Conservation (phyloP, 2,888 invertebrate genomes). For the Lysandra coridon region DNA sequence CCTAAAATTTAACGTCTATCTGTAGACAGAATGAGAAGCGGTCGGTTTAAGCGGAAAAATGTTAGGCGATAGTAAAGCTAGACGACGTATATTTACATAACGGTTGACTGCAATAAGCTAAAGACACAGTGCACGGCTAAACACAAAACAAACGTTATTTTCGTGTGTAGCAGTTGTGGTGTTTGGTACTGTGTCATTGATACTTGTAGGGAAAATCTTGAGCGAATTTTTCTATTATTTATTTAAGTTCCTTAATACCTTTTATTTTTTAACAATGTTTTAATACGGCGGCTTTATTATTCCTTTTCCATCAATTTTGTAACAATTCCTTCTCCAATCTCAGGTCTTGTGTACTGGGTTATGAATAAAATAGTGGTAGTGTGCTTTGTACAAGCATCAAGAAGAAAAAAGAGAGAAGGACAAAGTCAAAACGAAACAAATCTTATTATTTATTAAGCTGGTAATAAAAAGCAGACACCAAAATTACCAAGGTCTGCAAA, state of each 20-base stretch:
- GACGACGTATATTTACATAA: slow-evolving; percentile 21
- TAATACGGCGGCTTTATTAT: neutral
- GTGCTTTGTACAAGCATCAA: neutral
- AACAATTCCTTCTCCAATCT: neutral
- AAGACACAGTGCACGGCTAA: slow-evolving; percentile 17
- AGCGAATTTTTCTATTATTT: neutral
- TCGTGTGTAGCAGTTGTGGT: neutral
- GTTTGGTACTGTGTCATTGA: neutral
- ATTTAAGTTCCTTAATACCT: neutral
- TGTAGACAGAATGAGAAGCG: slow-evolving; percentile 29
- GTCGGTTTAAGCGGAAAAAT: slow-evolving; percentile 21
- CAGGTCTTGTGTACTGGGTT: neutral
- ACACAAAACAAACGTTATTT: slow-evolving; percentile 9
- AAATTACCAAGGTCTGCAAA: neutral
- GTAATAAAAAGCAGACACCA: neutral
- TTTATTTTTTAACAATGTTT: neutral
- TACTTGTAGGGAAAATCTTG: too few relatives aligned
- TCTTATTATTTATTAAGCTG: neutral
- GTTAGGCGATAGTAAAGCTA: slow-evolving; percentile 30
- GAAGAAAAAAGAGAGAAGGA: neutral
- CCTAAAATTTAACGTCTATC: slow-evolving; percentile 45
- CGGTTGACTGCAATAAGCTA: slow-evolving; percentile 35
- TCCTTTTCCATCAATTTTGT: neutral
- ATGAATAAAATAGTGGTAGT: neutral
- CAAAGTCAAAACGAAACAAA: neutral